Conservation (phyloP, 1,140 invertebrate species). For the Phymorhynchus buccinoides region DNA sequence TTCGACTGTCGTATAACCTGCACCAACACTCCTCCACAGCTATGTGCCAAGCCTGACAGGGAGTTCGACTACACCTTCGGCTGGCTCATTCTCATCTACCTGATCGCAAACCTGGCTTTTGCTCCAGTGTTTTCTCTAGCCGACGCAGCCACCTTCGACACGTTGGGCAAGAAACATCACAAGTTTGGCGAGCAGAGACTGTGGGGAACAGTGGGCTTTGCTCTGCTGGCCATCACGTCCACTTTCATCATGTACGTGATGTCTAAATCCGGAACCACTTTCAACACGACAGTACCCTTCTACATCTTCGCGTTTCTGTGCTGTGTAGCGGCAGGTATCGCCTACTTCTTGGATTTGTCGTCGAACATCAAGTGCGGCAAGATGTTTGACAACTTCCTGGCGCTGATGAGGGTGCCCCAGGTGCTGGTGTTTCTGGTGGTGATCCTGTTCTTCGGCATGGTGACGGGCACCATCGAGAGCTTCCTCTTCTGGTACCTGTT, state of each 20-base stretch:
- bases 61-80: constrained; percentile 45
- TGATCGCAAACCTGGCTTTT: constrained; percentile 47
- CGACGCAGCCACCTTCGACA: constrained; percentile 48
- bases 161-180: constrained; percentile 35
- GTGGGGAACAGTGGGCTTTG: constrained; percentile 52
- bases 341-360: constrained; percentile 52
- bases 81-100: constrained; percentile 45
- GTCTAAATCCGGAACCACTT: constrained; percentile 32
- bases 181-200: constrained; percentile 47
- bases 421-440: constrained; percentile 43
- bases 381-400: constrained; percentile 44
- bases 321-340: constrained; percentile 46
- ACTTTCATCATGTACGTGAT: constrained; percentile 62
- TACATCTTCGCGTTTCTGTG: constrained; percentile 59
- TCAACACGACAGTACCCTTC: constrained; percentile 59
- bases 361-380: constrained; percentile 49
- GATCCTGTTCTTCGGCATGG: constrained; percentile 47
- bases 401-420: constrained; percentile 46
- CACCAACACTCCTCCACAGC: constrained; percentile 28
- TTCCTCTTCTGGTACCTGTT: constrained; percentile 50
- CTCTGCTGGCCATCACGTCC: constrained; percentile 56
- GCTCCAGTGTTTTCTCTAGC: constrained; percentile 42
- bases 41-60: constrained; percentile 16
- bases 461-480: constrained; percentile 39
- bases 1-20: constrained; percentile 57